phyloP scores from a whole-genome alignment of 2,888 invertebrate genomes.

The Pardosa pseudoannulata region DNA sequence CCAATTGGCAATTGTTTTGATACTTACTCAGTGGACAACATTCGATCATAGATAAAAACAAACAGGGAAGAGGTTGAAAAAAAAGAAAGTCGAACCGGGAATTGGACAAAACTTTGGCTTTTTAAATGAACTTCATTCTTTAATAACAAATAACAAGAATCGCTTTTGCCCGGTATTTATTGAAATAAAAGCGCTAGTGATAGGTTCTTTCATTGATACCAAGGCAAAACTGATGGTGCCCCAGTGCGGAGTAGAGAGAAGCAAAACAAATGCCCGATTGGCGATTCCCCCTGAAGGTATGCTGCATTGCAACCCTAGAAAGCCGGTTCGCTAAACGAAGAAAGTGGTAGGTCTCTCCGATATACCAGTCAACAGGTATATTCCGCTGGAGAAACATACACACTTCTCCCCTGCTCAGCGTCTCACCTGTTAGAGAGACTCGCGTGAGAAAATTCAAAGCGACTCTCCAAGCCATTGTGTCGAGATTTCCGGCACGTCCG shows the following conservation, averaged over 20 bases:
- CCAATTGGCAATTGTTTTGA: too few relatives aligned
- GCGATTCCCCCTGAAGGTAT: not conserved
- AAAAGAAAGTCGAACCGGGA: too few relatives aligned
- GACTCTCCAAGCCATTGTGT: slow-evolving; percentile 32
- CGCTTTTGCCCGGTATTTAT: too few relatives aligned
- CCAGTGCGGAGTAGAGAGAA: not conserved
- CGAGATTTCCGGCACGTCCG: slow-evolving; percentile 50
- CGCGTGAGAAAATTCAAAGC: slow-evolving; percentile 63
- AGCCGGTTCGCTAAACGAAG: slow-evolving; percentile 22
- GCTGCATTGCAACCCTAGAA: slow-evolving; percentile 17
- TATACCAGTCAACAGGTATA: slow-evolving; percentile 52
- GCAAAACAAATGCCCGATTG: not conserved
- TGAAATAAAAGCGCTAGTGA: too few relatives aligned
- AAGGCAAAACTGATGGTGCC: too few relatives aligned
- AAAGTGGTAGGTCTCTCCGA: slow-evolving; percentile 10
- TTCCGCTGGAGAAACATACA: not conserved
- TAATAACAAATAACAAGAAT: too few relatives aligned
- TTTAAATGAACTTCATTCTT: too few relatives aligned
- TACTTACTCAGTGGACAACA: too few relatives aligned
- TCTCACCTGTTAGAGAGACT: slow-evolving; percentile 46
- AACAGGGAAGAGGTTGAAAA: too few relatives aligned
- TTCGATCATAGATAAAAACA: too few relatives aligned
- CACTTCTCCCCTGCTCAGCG: slow-evolving; percentile 9
- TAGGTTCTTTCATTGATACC: too few relatives aligned
- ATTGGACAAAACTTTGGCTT: too few relatives aligned